Base-by-base conservation (phyloP, 1,140 invertebrate species). In the Rhynchophorus ferrugineus region DNA sequence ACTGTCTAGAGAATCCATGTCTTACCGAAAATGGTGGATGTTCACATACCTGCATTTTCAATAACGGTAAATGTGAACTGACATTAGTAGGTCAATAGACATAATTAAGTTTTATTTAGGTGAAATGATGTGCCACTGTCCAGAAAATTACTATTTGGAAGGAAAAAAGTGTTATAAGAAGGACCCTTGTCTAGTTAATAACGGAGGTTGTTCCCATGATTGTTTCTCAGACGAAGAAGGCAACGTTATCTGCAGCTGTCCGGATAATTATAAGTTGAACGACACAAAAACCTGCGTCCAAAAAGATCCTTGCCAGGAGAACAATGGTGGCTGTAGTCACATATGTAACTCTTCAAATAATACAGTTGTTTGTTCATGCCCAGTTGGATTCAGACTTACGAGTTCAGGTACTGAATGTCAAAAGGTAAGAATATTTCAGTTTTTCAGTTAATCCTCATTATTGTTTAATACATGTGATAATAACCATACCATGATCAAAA, bases 101-200 rank as follows among this genome's bases (percentile, higher is more conserved):
- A 38, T 84, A 84, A 57, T 78, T 77, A 8, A 82, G 78, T 38
- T 53, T 35, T 14, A 34, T 19, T 52, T 58, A 34, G 61, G 60
- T 1, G 21, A 37, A 24, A 50, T 56, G 16, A 52, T 24, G 69
- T 93, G 89, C 68, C 77, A 81, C 20, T 94, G 91, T 64, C 83
- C 87, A 58, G 78, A 82, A 33, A 84, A 85, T 1, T 87, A 84
- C 62, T 54, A 76, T 78, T 22, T 83, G 78, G 63, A 68, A 68
- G 33, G 53, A 8, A 63, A 58, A 49, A 46, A 16, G 21, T 60
- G 51, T 44, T 64, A 54, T 35, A 65, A 66, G 54, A 68, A 79
- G 62, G 74, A 87, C 58, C 83, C 85, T 59, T 87, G 84, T 63
- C 49, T 61, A 2, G 64, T 73, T n/a, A 71, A 72, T 43, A 78